Base-by-base conservation (phyloP, 2,113 vertebrate genomes). In the Cinclus cinclus region DNA sequence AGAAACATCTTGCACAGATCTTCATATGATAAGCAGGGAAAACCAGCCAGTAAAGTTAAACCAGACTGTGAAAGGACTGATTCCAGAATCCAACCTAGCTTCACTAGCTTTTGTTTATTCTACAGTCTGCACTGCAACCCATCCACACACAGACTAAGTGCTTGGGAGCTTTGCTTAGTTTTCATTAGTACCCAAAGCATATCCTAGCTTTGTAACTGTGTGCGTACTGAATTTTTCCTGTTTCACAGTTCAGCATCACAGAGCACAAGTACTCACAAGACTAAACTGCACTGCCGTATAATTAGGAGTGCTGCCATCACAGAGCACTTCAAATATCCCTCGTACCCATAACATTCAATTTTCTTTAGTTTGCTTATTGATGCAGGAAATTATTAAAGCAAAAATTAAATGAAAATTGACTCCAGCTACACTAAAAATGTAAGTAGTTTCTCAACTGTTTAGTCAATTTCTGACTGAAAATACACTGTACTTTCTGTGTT, bases 331-430 rank as follows among this genome's bases (percentile, higher is more conserved):
- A 80, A 92, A 79, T 65, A 79, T 56, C 19, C 13, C 27, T 83
- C 2, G 6, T 35, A 94, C 8, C 7, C 73, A 60, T 37, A 79
- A 31, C 37, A 75, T 86, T 82, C 88, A 37, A 83, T 95, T 96
- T 75, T 97, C 50, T 84, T 96, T 97, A 41, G 41, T 81, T 78
- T 90, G 56, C 41, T 91, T 94, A 81, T 90, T 92, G 93, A 87
- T 56, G 50, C 63, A 91, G 56, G 31, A 93, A 86, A 92, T 83
- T 62, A 79, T 68, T 96, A 84, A 60, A 67, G 70, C 37, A 83
- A 86, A 86, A 68, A 63, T 15, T 59, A 84, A 56, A 94, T 30
- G 0, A 92, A 90, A 88, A 81, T 55, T 67, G 0, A 30, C 13
- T 83, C 23, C 42, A 79, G 21, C 25, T 73, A 23, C 69, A 59